These are phyloP conservation scores for Nibea albiflora DNA, from an alignment of 2,113 vertebrate genomes.

Conservation along the genomic window DNA sequence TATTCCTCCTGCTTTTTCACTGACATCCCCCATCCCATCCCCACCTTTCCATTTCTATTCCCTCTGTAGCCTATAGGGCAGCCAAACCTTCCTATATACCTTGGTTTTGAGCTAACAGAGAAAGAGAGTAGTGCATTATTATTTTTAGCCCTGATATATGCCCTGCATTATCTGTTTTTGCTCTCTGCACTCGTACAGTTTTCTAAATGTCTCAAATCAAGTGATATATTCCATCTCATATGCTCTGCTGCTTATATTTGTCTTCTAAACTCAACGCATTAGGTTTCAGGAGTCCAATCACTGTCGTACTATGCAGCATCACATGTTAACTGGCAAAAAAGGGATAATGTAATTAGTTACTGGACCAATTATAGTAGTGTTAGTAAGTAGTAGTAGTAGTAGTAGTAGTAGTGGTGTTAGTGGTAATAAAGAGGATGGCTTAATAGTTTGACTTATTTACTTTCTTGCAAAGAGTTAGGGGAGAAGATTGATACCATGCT, in stretches of 20 bases:
- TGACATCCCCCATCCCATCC: slow-evolving; percentile 7
- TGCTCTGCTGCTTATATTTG: neutral
- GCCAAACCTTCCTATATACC: slow-evolving; percentile 14
- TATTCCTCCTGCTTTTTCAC: slow-evolving; percentile 42
- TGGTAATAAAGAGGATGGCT: neutral
- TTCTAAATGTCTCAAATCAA: neutral
- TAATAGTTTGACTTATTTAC: neutral
- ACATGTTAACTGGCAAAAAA: neutral
- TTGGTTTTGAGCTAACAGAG: neutral
- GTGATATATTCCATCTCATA: slow-evolving; percentile 1
- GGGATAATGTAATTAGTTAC: neutral
- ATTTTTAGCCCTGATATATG: slow-evolving; percentile 14
- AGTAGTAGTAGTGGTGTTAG: no score
- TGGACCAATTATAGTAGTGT: neutral
- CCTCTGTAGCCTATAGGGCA: slow-evolving; percentile 18
- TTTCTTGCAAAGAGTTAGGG: neutral
- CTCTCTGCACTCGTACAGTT: neutral
- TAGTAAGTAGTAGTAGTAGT: no score
- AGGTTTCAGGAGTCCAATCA: neutral
- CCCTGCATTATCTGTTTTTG: slow-evolving; percentile 7
- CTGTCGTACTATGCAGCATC: neutral
- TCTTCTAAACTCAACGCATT: neutral
- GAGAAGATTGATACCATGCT: neutral
- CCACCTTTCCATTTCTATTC: slow-evolving; percentile 27
- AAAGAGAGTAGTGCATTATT: slow-evolving; percentile 15